These are phyloP conservation scores for Amphimallon solstitiale DNA, from an alignment of 2,888 invertebrate genomes.

Conservation along the genomic window DNA sequence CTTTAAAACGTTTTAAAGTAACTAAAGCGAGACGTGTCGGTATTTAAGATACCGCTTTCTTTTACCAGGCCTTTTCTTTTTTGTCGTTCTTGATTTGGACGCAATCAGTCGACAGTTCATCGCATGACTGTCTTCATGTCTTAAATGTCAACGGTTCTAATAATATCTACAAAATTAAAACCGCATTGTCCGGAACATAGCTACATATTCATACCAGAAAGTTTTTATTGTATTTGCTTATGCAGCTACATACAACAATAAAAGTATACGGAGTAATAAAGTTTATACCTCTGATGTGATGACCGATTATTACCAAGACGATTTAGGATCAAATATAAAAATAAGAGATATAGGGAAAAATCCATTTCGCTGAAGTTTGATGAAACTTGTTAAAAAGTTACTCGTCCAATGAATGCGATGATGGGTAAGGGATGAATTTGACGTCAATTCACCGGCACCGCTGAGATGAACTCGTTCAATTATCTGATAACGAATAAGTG, in stretches of 20 bases:
- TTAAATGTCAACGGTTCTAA: conserved; percentile 39
- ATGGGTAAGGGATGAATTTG: neutral
- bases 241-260: no score
- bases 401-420: neutral
- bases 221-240: no score
- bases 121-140: conserved; percentile 16
- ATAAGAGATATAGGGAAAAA: neutral
- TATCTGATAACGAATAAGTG: conserved; percentile 4
- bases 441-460: neutral
- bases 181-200: neutral
- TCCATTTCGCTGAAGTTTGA: neutral
- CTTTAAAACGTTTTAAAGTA: neutral
- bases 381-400: conserved; percentile 1
- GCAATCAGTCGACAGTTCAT: neutral
- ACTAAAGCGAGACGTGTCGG: conserved; percentile 22
- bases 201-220: neutral
- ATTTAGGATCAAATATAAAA: no score
- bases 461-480: conserved; percentile 14
- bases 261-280: no score
- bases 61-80: conserved; percentile 15
- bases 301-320: no score
- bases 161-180: conserved; percentile 31
- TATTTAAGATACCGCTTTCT: conserved; percentile 28
- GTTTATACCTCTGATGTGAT: no score
- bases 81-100: conserved; percentile 8